phyloP scores from a whole-genome alignment of 2,888 invertebrate genomes.

The Eurytoma adleriae region DNA sequence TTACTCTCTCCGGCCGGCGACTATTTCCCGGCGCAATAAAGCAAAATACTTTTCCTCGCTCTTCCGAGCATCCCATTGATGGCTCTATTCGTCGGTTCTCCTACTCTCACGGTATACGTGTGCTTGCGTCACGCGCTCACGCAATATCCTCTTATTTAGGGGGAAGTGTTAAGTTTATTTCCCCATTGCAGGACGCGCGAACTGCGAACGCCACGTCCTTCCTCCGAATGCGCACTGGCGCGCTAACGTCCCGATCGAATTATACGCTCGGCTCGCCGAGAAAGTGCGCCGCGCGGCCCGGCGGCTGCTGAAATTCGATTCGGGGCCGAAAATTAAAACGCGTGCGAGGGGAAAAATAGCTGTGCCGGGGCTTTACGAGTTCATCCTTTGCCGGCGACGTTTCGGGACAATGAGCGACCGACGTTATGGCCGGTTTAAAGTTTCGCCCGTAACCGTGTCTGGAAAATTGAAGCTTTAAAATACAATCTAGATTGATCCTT shows the following conservation, averaged over 20 bases:
- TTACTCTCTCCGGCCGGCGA: slow-evolving; percentile 25
- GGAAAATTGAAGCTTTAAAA: too few species aligned
- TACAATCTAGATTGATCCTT: too few species aligned
- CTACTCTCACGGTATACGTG: background rate
- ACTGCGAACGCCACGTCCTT: slow-evolving; percentile 7
- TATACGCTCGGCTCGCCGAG: slow-evolving; percentile 45
- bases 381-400: slow-evolving; percentile 10
- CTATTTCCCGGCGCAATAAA: slow-evolving; percentile 44
- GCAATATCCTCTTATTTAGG: slow-evolving; percentile 43
- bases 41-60: slow-evolving; percentile 26
- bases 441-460: too few species aligned
- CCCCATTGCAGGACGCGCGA: background rate
- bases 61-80: background rate
- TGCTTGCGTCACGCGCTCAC: background rate
- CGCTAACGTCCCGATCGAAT: slow-evolving; percentile 40
- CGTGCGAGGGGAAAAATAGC: slow-evolving; percentile 30
- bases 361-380: slow-evolving; percentile 4
- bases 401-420: background rate
- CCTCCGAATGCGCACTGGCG: slow-evolving; percentile 4
- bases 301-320: slow-evolving; percentile 46
- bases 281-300: slow-evolving; percentile 15
- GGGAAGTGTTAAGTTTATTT: slow-evolving; percentile 39
- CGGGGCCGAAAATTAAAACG: slow-evolving; percentile 46
- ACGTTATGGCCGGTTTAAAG: background rate
- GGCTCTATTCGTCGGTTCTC: slow-evolving; percentile 2